Evolutionary conservation across 53 echinoderm and acorn worm species (phyloP), one percentile per base, ranked within the genome.

Genomic region (Holothuria leucospilota): DNA sequence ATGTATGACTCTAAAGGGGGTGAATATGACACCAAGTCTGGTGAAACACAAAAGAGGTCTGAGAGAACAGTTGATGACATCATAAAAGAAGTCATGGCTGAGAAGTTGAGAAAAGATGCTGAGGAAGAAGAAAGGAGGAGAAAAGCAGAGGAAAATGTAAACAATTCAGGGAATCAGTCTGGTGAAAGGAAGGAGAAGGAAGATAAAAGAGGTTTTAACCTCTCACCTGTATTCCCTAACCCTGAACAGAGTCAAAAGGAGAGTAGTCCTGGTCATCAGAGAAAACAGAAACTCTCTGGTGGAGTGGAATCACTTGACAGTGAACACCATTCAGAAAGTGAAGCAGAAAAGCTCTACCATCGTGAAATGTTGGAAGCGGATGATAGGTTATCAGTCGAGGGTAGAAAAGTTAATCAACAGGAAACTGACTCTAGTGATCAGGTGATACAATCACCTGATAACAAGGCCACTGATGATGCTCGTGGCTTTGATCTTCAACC

Each of bases 51-150:
- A 18, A 63, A 51, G 69, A 74, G 82, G 29, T 29, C 66, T 0
- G 87, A 74, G 59, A 88, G 96, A 20, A 95, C 96, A 29, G 90
- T 95, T 28, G 93, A 94, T 20, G 96, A 96, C 63, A 93, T 96
- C 38, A 90, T 96, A 20, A 81, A 91, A 28, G 96, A 96, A 70
- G 93, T 94, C 14, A 81, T 90, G 24, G 88, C 89, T 39, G 93
- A 95, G 59, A 91, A 88, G 71, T 29, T 82, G 65, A 64, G 29
- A 49, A 83, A 66, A 42, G 81, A 81, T 38, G 14, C 62, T 56
- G 81, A 60, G 0, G 62, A 46, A 77, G 82, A 69, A 63, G 91
- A 66, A 51, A 29, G 24, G 46, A 51, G 29, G 40, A 21, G 20
- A 20, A n/a, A 46, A 29, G 53, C 21, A 83, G 38, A 46, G 38